Conservation (phyloP, 1,140 invertebrate genomes). For the Heliconius hewitsoni region DNA sequence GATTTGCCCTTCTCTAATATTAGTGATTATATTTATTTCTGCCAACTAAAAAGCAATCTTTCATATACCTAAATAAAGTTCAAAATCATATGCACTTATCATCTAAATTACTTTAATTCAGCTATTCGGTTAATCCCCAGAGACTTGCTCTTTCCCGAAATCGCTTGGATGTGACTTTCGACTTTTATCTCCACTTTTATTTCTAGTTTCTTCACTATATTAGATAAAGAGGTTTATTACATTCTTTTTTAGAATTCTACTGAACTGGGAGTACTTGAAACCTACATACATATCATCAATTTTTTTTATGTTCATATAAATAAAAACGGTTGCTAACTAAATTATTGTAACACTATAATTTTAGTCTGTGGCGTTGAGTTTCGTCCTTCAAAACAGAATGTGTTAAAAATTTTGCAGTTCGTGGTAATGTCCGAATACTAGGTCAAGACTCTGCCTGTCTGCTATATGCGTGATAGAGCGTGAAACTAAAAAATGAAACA, state of each 20-base stretch:
- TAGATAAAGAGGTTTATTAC: conserved; percentile 42
- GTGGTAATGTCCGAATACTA: too few species aligned
- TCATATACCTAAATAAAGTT: conserved; percentile 18
- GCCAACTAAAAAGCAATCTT: conserved; percentile 14
- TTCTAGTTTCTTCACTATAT: conserved; percentile 41
- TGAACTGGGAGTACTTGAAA: not conserved
- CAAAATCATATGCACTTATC: conserved; percentile 31
- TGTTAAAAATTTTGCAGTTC: too few species aligned
- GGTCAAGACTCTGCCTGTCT: too few species aligned
- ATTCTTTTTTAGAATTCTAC: conserved; percentile 18
- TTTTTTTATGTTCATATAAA: too few species aligned
- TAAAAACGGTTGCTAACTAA: too few species aligned
- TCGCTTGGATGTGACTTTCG: conserved; percentile 43
- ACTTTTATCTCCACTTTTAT: conserved; percentile 45
- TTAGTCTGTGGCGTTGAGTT: too few species aligned
- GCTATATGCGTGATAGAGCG: too few species aligned
- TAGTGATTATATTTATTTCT: conserved; percentile 13
- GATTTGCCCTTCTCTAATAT: conserved; percentile 36
- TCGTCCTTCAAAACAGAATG: too few species aligned
- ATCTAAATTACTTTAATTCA: conserved; percentile 46
- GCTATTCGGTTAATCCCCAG: conserved; percentile 43
- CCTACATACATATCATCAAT: too few species aligned
- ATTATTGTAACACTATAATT: too few species aligned
- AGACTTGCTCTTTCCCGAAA: conserved; percentile 40
- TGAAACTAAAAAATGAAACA: too few species aligned